Percentiles rank a stretch among this genome's conserved stretches.
phyloP scores from a whole-genome alignment of 2,797 vertebrate species.

The Xiphorhynchus erythropygius region DNA sequence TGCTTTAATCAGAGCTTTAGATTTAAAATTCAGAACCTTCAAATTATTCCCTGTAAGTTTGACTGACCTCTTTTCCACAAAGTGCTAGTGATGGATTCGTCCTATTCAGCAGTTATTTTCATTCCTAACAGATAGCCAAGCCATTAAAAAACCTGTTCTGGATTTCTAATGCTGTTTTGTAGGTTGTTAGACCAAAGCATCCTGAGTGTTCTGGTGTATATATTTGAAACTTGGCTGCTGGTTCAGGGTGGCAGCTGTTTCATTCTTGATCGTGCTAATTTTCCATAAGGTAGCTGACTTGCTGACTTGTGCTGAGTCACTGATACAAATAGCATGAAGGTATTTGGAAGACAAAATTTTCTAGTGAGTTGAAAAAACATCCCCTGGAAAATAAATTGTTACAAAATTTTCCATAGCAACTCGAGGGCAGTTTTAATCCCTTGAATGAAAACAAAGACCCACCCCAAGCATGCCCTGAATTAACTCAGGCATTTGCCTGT shows the following conservation, averaged over 20 bases:
- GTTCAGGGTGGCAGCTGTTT: not conserved
- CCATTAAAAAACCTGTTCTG: not conserved
- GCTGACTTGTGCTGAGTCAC: not conserved
- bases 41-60: not conserved
- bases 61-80: not conserved
- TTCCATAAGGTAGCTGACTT: not conserved
- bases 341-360: not conserved
- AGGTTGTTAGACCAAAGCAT: not conserved
- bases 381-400: not conserved
- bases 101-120: not conserved
- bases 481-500: not conserved
- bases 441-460: not conserved
- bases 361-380: not conserved
- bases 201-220: not conserved
- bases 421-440: not conserved
- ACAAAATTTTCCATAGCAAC: not conserved
- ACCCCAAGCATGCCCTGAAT: not conserved
- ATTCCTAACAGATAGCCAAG: not conserved
- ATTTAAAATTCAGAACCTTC: constrained; percentile 16
- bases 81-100: not conserved
- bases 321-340: not conserved
- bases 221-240: not conserved
- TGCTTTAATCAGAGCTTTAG: constrained; percentile 10
- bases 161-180: not conserved
- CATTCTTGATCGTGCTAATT: not conserved